Evolutionary conservation across 2,888 invertebrate species (phyloP), one percentile per base, ranked within the genome.

Genomic region (Orchesella flavescens): DNA sequence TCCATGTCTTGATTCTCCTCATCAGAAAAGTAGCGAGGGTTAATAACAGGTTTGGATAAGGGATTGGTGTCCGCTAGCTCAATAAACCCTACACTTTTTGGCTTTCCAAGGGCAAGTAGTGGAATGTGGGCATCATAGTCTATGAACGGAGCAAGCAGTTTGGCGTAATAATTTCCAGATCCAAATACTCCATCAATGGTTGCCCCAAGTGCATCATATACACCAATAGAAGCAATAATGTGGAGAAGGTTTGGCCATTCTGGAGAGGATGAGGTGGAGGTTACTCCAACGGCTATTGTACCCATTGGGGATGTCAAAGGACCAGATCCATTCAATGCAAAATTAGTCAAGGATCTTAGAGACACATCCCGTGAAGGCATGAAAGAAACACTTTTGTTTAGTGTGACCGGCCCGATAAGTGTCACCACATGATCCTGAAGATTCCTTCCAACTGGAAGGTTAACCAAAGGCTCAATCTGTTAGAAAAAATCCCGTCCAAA

Each of bases 21-120:
- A 46, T 84, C 84, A 49, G 72, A 69, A 15, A 46, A 84, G 66
- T 84, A 84, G 15, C 74, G 71, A 0, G 84, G 84, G 15, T 77
- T 44, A 15, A 81, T 81, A 0, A 84, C 23, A 7, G 84, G 84
- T 15, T 63, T 53, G 9, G 61, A 44, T 3, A 55, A 44, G 0
- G 84, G 84, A 17, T 81, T 66, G 1, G 5, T 53, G 53, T 69
- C 61, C 19, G 13, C 9, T 1, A 84, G 61, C 34, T 21, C 13
- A 2, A 84, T 55, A 49, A n/a, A 72, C 10, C 84, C 84, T 1
- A 49, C 61, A 57, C 84, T 81, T 49, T 81, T 59, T 19, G 84
- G 84, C 13, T 43, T 53, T 19, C 80, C 80, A 4, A 73, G 12
- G 10, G 81, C 21, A 9, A 84, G 49, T 7, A 65, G 24, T 15